Conservation (phyloP, 2,113 vertebrate species). For the Dipodomys spectabilis region DNA sequence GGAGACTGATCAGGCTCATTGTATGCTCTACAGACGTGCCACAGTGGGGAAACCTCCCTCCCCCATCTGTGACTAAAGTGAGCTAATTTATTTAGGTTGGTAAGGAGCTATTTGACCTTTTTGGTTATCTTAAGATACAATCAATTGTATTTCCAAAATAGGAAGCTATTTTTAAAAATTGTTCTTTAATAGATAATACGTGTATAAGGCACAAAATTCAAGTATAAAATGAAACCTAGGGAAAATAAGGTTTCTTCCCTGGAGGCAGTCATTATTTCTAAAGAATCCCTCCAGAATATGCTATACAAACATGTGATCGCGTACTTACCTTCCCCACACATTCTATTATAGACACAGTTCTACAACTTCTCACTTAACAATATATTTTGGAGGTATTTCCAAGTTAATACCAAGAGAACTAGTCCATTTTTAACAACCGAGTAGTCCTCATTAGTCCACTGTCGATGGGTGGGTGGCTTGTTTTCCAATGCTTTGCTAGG, state of each 20-base stretch:
- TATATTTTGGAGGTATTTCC: not conserved
- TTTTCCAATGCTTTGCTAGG: not conserved
- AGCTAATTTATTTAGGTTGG: not conserved
- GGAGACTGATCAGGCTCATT: no score
- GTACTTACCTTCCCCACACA: not conserved
- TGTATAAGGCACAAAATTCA: not conserved
- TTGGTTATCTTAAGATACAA: slow-evolving; percentile 37
- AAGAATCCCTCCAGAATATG: slow-evolving; percentile 12
- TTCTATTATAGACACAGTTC: not conserved
- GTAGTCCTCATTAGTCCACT: not conserved
- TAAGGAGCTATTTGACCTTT: slow-evolving; percentile 54
- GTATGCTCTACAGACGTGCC: no score
- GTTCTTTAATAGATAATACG: slow-evolving; percentile 11
- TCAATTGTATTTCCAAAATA: slow-evolving; percentile 42
- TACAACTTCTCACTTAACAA: not conserved
- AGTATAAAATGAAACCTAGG: slow-evolving; percentile 21
- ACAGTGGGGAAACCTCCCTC: no score
- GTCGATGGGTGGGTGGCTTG: not conserved
- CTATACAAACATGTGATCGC: not conserved
- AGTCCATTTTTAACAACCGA: not conserved
- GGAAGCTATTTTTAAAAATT: slow-evolving; percentile 51
- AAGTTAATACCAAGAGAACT: not conserved
- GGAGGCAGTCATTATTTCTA: slow-evolving; percentile 13
- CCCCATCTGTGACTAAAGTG: no score
- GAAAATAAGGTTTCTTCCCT: slow-evolving; percentile 15